These are phyloP conservation scores for Borostomias antarcticus DNA, from an alignment of 2,797 vertebrate genomes.

Conservation along the genomic window DNA sequence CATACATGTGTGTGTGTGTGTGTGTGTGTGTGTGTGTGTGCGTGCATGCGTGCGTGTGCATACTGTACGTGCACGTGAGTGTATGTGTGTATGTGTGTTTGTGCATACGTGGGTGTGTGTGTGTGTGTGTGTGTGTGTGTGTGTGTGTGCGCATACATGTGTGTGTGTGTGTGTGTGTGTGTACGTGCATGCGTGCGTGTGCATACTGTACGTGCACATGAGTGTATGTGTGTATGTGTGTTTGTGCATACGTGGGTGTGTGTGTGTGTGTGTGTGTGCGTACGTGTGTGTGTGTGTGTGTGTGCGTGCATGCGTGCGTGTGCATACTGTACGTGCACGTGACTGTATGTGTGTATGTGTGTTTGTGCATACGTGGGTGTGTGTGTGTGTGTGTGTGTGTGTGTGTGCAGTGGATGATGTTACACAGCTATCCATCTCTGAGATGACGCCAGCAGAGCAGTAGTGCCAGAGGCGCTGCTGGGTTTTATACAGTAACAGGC, in stretches of 20 bases:
- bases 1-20: not conserved
- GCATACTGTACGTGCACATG: too few species aligned
- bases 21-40: not conserved
- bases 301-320: not conserved
- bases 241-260: not conserved
- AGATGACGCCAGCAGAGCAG: constrained; percentile 1
- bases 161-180: not conserved
- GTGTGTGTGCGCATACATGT: not conserved
- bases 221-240: not conserved
- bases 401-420: constrained; percentile 9
- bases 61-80: not conserved
- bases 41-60: not conserved
- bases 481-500: too few species aligned
- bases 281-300: too few species aligned
- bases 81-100: constrained; percentile 1
- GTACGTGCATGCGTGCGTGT: too few species aligned
- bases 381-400: not conserved
- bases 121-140: not conserved
- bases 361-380: constrained; percentile 3
- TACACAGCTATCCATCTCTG: constrained; percentile 26
- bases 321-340: not conserved
- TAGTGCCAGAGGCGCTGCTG: not conserved
- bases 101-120: constrained; percentile 2
- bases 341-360: not conserved
- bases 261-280: not conserved